phyloP scores from a whole-genome alignment of 1,140 invertebrate genomes.

The Argopecten irradians region DNA sequence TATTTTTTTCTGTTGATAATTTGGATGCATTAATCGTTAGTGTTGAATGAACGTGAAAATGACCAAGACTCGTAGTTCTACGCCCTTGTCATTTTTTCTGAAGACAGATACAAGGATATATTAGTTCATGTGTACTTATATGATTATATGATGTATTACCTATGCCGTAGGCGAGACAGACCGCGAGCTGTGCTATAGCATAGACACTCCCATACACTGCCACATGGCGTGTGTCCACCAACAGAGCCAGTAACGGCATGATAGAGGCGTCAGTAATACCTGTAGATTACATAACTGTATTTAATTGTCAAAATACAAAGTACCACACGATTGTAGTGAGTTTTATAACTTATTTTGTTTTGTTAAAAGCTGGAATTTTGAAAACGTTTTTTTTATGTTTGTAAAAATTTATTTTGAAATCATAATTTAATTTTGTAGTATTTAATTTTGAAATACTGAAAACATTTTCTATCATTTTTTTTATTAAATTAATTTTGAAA shows the following conservation, averaged over 20 bases:
- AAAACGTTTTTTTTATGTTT: neutral
- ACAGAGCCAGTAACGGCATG: conserved; percentile 96
- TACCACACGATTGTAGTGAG: neutral
- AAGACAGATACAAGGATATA: neutral
- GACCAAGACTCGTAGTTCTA: neutral
- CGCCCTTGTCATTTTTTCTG: neutral
- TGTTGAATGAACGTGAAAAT: too few relatives aligned
- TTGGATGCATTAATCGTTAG: too few relatives aligned
- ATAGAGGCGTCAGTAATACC: conserved; percentile 97
- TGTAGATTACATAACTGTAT: conserved; percentile 49
- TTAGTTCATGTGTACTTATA: neutral
- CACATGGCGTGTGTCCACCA: conserved; percentile 96
- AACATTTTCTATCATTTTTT: too few relatives aligned
- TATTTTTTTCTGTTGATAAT: too few relatives aligned
- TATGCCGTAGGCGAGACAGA: conserved; percentile 97
- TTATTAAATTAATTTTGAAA: too few relatives aligned
- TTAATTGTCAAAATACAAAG: neutral
- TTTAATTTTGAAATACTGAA: too few relatives aligned
- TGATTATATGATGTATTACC: conserved; percentile 79
- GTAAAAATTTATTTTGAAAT: neutral
- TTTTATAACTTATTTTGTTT: neutral
- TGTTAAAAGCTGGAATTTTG: neutral
- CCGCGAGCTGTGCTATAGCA: conserved; percentile 97
- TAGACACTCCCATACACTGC: conserved; percentile 97
- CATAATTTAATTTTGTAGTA: neutral